Evolutionary conservation across 2,113 vertebrate species (phyloP), one percentile per base, ranked within the genome.

Genomic region (Otolemur garnettii): DNA sequence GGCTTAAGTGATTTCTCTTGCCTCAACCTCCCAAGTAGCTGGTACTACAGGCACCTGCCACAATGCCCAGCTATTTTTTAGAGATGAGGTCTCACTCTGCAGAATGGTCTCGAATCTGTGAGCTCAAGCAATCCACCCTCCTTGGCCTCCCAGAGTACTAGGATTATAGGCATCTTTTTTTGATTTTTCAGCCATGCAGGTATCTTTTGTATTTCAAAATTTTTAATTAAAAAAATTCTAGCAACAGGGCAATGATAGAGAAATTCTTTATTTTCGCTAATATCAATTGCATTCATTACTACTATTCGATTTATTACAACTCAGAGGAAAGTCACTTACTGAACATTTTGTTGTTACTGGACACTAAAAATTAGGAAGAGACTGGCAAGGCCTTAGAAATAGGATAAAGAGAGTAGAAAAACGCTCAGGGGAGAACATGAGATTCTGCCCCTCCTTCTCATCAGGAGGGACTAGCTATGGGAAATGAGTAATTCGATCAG

Each of bases 261-360:
- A 93, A 95, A 87, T 72, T 69, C 62, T 97, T 98, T 96, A 97
- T 96, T 93, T 94, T 66, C 35, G 66, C 15, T 33, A 80, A 50
- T 90, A 78, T 28, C 1, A 11, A 78, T 7, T 77, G 28, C 30
- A 57, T 69, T 93, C 60, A 60, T 68, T 18, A 87, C 35, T 50
- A 87, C 18, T n/a, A 77, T 42, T 19, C 30, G 66, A 77, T 42
- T 66, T 69, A 81, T 30, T 57, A 71, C 18, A 77, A 66, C 38
- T 93, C 66, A 87, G 50, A 83, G n/a, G 60, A 92, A 35, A 94
- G 75, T 38, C 21, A 53, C 7, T 93, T n/a, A 66, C 30, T 59
- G 71, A 53, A 87, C 38, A 87, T 21, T 71, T 38, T 71, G 35
- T n/a, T 59, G 33, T 89, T 83, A 83, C 33, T 18, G 84, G 62